Evolutionary conservation across 2,888 invertebrate genomes (phyloP), one percentile per base, ranked within the genome.

Genomic region (Biston betularia): DNA sequence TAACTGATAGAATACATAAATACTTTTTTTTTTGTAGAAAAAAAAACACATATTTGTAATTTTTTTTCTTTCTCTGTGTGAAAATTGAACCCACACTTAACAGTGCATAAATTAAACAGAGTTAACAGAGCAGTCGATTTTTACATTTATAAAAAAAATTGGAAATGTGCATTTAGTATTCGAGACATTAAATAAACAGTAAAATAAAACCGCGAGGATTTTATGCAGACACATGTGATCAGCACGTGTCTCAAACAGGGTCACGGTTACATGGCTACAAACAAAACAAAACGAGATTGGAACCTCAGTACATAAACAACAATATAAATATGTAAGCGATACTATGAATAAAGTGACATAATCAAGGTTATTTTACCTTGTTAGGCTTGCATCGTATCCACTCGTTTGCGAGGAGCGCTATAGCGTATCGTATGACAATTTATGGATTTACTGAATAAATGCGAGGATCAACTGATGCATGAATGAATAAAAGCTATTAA

Each of bases 171-270:
- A 44, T 42, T 42, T 42, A n/a, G 12, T 11, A 4, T 42, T 42
- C n/a, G 5, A 12, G 6, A 11, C 12, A n/a, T 24, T 2, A 3
- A 12, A 12, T 12, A n/a, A 12, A 11, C 12, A 11, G 12, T 12
- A 12, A 44, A n/a, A 44, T 12, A 12, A 11, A n/a, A 7, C 11
- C 24, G 5, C 38, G 40, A 40, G 10, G 15, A 24, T 9, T 15
- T 24, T 12, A 35, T 57, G 57, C 35, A 57, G 34, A 35, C 57
- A 57, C 46, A 46, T 57, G 53, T 58, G 63, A 42, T 8, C 33
- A 15, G 33, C 54, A 48, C 48, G 59, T 65, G 59, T 64, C 48
- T 58, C 40, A 54, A 42, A 55, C 6, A 53, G 63, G 61, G 59
- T 70, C 55, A 68, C 24, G 52, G 55, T 58, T 46, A 14, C 35